A percentile compares a stretch with the other conserved stretches of the same genome.
Evolutionary conservation across 2,888 invertebrate genomes (phyloP).

Genomic region (Heliconius sara): DNA sequence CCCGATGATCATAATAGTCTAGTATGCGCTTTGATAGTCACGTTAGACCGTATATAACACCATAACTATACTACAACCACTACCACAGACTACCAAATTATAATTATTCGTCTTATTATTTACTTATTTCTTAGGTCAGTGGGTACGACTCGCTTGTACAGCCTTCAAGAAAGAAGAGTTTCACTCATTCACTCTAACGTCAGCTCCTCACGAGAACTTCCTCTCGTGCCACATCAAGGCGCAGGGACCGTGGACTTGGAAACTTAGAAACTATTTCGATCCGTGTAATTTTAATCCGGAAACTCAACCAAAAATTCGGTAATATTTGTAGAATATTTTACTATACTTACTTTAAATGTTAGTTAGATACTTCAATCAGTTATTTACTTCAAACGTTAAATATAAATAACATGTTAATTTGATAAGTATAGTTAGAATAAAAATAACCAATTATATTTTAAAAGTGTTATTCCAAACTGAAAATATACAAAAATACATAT

Average conservation of each 20-base stretch:
- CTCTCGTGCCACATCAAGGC: constrained; percentile 97
- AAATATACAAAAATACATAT: no score
- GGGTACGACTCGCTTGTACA: constrained; percentile 96
- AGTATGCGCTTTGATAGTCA: no score
- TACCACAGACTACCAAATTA: no score
- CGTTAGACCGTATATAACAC: no score
- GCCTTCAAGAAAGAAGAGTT: constrained; percentile 95
- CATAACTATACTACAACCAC: no score
- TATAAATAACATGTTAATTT: no score
- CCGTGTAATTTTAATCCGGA: constrained; percentile 95
- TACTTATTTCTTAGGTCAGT: constrained; percentile 86
- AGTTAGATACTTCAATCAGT: no score
- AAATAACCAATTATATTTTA: no score
- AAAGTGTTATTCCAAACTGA: no score
- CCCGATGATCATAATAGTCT: no score
- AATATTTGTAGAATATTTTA: constrained; percentile 4
- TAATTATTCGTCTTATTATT: background rate
- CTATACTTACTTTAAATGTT: background rate
- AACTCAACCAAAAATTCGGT: constrained; percentile 91
- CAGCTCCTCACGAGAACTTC: constrained; percentile 97
- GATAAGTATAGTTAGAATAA: no score
- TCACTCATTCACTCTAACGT: constrained; percentile 97
- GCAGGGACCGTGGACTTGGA: constrained; percentile 98
- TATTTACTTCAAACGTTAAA: no score
- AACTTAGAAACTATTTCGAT: constrained; percentile 96